Percentiles rank a stretch among this genome's conserved stretches.
phyloP scores from a whole-genome alignment of 2,888 invertebrate species.

The Heteropelma amictum region DNA sequence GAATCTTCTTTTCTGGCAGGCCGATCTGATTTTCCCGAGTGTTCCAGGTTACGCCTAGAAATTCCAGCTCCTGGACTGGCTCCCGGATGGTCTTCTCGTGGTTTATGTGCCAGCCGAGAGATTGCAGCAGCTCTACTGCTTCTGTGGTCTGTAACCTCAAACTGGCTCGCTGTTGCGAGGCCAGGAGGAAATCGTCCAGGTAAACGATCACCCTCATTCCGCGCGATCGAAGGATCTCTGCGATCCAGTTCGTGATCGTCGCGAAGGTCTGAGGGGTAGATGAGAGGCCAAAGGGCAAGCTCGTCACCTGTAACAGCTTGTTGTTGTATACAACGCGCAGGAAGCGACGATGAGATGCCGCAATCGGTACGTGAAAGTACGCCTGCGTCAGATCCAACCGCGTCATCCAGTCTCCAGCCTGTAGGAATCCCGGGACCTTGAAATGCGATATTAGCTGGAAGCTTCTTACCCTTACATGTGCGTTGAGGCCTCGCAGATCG shows the following conservation, averaged over 20 bases:
- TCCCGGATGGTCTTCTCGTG: conserved; percentile 37
- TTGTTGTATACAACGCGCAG: conserved; percentile 57
- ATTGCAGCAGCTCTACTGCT: conserved; percentile 24
- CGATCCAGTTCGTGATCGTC: conserved; percentile 61
- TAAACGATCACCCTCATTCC: conserved; percentile 54
- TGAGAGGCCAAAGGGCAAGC: conserved; percentile 62
- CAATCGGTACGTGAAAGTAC: conserved; percentile 55
- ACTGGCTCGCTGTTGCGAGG: conserved; percentile 46
- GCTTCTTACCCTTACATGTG: conserved; percentile 34
- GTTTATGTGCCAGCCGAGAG: conserved; percentile 51
- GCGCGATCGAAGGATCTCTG: conserved; percentile 52
- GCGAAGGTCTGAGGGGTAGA: conserved; percentile 61
- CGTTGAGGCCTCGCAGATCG: conserved; percentile 70
- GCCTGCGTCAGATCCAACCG: conserved; percentile 54
- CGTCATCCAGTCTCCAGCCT: conserved; percentile 57
- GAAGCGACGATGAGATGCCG: conserved; percentile 53
- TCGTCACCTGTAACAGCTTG: conserved; percentile 61
- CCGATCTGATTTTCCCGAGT: conserved; percentile 18
- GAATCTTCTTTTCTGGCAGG: conserved; percentile 20
- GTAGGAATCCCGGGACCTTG: conserved; percentile 50
- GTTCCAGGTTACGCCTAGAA: conserved; percentile 52
- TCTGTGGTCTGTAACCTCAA: conserved; percentile 20
- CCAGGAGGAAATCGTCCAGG: conserved; percentile 55
- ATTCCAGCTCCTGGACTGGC: conserved; percentile 50
- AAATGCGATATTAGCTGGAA: conserved; percentile 61